A percentile compares a stretch with the other conserved stretches of the same genome.
These are phyloP conservation scores for Hoplias malabaricus DNA, from an alignment of 2,113 vertebrate genomes.

Conservation along the genomic window DNA sequence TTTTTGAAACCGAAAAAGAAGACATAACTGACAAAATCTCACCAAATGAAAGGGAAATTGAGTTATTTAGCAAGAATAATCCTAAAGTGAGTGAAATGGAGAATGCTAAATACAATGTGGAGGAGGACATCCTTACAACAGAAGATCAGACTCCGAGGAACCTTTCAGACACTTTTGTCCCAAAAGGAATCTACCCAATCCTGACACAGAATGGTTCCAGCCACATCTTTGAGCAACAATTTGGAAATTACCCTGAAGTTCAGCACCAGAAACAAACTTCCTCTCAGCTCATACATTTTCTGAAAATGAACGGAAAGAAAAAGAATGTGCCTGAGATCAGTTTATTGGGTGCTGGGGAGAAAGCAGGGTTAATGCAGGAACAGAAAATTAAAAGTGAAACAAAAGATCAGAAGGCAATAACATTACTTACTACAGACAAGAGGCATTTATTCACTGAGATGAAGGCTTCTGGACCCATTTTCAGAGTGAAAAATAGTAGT, in stretches of 20 bases:
- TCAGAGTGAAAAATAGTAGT: conserved; percentile 58
- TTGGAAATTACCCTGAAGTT: conserved; percentile 49
- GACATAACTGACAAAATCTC: background rate
- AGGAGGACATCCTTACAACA: background rate
- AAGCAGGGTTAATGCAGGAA: conserved; percentile 20
- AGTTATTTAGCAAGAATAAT: background rate
- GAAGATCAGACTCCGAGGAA: background rate
- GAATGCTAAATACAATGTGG: background rate
- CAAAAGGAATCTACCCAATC: background rate
- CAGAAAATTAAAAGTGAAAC: conserved; percentile 21
- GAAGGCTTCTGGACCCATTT: conserved; percentile 49
- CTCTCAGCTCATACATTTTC: conserved; percentile 66
- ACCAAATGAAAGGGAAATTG: background rate
- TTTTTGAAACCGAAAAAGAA: background rate
- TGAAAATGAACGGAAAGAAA: conserved; percentile 54
- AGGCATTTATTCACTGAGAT: background rate
- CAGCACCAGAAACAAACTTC: conserved; percentile 72
- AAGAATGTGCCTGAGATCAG: background rate
- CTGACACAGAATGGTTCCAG: conserved; percentile 10
- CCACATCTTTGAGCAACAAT: conserved; percentile 37
- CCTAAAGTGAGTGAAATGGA: background rate
- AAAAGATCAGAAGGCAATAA: conserved; percentile 9
- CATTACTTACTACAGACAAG: background rate
- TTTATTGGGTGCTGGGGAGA: background rate
- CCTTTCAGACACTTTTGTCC: background rate